phyloP scores from a whole-genome alignment of 2,797 vertebrate genomes.

The Corythornis leucogaster region DNA sequence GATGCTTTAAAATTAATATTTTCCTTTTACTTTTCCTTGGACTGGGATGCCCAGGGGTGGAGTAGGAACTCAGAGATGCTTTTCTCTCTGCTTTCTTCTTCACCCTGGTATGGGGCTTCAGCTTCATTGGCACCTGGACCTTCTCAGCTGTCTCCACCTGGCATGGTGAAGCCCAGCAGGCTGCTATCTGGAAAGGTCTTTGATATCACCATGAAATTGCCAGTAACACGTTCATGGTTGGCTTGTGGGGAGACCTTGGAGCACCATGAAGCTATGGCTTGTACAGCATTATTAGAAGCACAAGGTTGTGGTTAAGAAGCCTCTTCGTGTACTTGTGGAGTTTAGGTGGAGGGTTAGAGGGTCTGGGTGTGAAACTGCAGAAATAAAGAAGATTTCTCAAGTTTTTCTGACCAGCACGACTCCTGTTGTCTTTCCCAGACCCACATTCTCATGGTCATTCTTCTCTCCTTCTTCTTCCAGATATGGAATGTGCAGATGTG shows the following conservation, averaged over 20 bases:
- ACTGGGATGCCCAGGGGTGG: background rate
- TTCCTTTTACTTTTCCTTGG: background rate
- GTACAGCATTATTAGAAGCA: background rate
- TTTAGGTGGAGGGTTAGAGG: background rate
- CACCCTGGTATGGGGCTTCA: background rate
- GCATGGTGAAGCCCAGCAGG: background rate
- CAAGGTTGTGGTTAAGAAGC: background rate
- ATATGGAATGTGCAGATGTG: constrained; percentile 96
- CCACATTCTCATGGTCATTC: background rate
- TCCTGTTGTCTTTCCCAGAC: background rate
- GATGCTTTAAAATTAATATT: background rate
- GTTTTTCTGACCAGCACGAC: background rate
- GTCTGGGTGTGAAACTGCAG: background rate
- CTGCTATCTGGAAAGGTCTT: background rate
- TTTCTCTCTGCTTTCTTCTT: background rate
- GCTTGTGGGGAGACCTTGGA: rapidly evolving
- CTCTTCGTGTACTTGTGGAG: background rate
- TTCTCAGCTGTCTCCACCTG: background rate
- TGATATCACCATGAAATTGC: background rate
- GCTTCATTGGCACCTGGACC: background rate
- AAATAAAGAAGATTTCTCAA: background rate
- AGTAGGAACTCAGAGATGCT: background rate
- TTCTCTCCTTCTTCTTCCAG: constrained; percentile 75
- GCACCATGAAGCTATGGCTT: background rate
- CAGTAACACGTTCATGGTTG: background rate